Evolutionary conservation across 2,113 vertebrate genomes (phyloP).

Genomic region (Gymnorhina tibicen): DNA sequence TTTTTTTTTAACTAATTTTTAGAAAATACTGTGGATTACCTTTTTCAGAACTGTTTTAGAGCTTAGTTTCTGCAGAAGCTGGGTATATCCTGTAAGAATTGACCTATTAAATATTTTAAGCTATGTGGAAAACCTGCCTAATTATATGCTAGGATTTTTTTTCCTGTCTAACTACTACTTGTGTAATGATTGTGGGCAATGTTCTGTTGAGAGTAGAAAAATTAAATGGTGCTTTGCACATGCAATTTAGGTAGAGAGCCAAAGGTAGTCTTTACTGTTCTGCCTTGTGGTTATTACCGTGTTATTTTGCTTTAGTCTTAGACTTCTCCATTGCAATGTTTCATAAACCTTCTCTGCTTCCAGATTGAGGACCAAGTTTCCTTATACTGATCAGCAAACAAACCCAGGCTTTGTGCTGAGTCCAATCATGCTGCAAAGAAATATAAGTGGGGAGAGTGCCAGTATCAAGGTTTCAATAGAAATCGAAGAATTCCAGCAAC

Average conservation of each 20-base stretch:
- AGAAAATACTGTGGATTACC: not conserved
- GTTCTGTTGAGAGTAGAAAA: not conserved
- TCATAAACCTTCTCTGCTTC: slow-evolving; percentile 51
- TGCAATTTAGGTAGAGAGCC: not conserved
- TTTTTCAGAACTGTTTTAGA: not conserved
- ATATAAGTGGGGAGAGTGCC: slow-evolving; percentile 79
- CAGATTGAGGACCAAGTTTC: slow-evolving; percentile 86
- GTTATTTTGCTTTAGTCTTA: not conserved
- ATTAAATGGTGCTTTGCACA: not conserved
- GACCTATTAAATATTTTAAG: not conserved
- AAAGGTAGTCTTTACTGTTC: not conserved
- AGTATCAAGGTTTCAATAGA: slow-evolving; percentile 98
- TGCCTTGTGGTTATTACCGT: not conserved
- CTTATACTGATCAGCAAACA: slow-evolving; percentile 69
- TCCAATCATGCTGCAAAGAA: slow-evolving; percentile 85
- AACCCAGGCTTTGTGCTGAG: slow-evolving; percentile 93
- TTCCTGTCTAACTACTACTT: not conserved
- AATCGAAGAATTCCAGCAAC: slow-evolving; percentile 91
- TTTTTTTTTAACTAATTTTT: not conserved
- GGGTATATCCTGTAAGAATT: not conserved
- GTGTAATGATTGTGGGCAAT: not conserved
- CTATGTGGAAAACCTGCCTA: not conserved
- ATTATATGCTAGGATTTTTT: not conserved
- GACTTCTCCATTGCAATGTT: not conserved
- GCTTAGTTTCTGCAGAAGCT: not conserved